Evolutionary conservation across 1,140 invertebrate genomes (phyloP), one percentile per base, ranked within the genome.

Genomic region (Brachionus angularis): DNA sequence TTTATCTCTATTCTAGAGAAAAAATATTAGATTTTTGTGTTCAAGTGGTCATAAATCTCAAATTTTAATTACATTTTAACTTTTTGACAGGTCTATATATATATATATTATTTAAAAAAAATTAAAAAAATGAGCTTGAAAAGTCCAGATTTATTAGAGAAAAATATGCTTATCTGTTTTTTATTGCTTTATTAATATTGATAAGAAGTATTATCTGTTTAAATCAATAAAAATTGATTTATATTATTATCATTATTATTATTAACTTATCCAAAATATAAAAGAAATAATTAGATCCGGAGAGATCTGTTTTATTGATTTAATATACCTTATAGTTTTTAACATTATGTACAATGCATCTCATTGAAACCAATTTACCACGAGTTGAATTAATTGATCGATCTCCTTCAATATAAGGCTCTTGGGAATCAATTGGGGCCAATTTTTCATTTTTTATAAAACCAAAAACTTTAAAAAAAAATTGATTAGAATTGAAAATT

Each of bases 41-140:
- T 58, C 53, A 58, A 58, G 53, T 58, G 53, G 33, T 42, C 53
- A 58, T 58, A 58, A 58, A 58, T 58, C 36, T 34, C 53, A 39
- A 58, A 58, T 58, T 58, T 58, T 58, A 39, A 23, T 58, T 21
- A 58, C 18, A n/a, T n/a, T 58, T 39, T 21, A 39, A 27, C 49
- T 29, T 52, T n/a, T n/a, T n/a, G n/a, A n/a, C n/a, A n/a, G n/a
- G n/a, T n/a, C n/a, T n/a, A n/a, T n/a, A n/a, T n/a, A n/a, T n/a
- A n/a, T n/a, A n/a, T n/a, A n/a, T n/a, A n/a, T n/a, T n/a, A n/a
- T n/a, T n/a, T n/a, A n/a, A n/a, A n/a, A n/a, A n/a, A n/a, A n/a
- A n/a, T n/a, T n/a, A n/a, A n/a, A n/a, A n/a, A n/a, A n/a, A n/a
- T n/a, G n/a, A n/a, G n/a, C n/a, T n/a, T n/a, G n/a, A n/a, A n/a